A percentile compares a stretch with the other conserved stretches of the same genome.
Evolutionary conservation across 2,888 invertebrate species (phyloP).

Genomic region (Sinhomidia bicolor): DNA sequence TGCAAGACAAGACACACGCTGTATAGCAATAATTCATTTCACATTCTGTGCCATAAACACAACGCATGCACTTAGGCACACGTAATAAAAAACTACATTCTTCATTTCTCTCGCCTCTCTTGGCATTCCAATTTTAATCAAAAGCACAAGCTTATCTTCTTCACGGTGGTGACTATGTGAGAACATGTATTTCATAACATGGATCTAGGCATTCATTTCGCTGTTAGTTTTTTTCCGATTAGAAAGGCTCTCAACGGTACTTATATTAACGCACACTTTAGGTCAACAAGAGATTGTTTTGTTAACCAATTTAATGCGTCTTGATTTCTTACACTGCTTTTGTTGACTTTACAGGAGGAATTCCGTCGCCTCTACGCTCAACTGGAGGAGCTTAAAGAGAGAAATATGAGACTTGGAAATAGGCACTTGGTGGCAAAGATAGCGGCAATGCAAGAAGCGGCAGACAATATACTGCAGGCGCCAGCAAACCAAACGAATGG

Average conservation of each 20-base stretch:
- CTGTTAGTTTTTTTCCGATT: background rate
- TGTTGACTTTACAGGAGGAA: constrained; percentile 86
- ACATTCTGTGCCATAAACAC: constrained; percentile 2
- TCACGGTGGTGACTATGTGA: background rate
- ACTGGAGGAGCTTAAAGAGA: constrained; percentile 90
- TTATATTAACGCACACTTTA: constrained; percentile 31
- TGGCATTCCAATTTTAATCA: constrained; percentile 40
- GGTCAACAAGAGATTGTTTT: constrained; percentile 42
- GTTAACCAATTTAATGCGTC: constrained; percentile 57
- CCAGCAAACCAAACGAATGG: constrained; percentile 73
- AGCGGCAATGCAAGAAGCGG: constrained; percentile 91
- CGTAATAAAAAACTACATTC: background rate
- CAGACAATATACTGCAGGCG: constrained; percentile 81
- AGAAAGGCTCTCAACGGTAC: background rate
- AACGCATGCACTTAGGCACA: background rate
- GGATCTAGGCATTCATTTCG: background rate
- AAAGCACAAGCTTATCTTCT: constrained; percentile 54
- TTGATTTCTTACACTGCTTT: constrained; percentile 61
- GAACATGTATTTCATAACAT: background rate
- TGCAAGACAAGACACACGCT: too few species aligned
- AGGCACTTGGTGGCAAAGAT: constrained; percentile 89
- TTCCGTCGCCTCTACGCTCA: constrained; percentile 91
- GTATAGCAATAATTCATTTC: too few species aligned
- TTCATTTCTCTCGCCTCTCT: background rate
- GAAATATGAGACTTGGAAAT: constrained; percentile 89